phyloP scores from a whole-genome alignment of 1,140 invertebrate genomes.

The Drosophila pseudoananassae region DNA sequence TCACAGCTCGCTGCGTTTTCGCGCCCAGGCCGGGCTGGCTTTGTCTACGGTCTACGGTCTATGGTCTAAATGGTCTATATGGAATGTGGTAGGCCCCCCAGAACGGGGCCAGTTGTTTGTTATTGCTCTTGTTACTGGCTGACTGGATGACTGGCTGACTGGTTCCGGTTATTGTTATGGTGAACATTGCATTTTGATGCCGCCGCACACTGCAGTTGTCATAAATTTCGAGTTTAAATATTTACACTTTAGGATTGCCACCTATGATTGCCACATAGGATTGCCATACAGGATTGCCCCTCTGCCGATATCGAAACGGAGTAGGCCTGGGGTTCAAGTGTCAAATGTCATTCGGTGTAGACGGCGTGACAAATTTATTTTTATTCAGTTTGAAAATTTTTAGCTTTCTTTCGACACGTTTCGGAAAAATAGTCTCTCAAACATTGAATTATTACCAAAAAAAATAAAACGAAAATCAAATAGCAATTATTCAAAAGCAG shows the following conservation, averaged over 20 bases:
- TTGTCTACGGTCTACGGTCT: not conserved
- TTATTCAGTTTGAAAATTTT: slow-evolving; percentile 61
- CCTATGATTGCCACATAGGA: not conserved
- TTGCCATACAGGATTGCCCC: not conserved
- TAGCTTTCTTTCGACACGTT: slow-evolving; percentile 54
- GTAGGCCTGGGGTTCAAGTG: slow-evolving; percentile 15
- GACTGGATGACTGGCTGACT: slow-evolving; percentile 19
- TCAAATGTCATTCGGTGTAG: slow-evolving; percentile 31
- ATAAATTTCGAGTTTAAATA: slow-evolving; percentile 28
- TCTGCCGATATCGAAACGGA: not conserved
- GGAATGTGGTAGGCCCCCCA: not conserved
- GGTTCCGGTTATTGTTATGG: slow-evolving; percentile 29
- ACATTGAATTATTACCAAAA: slow-evolving; percentile 5
- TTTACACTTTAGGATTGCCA: slow-evolving; percentile 13
- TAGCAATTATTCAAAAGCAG: slow-evolving; percentile 1
- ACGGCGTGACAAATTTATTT: slow-evolving; percentile 21
- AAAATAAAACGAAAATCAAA: slow-evolving; percentile 10
- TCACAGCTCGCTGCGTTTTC: slow-evolving; percentile 41
- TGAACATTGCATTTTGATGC: slow-evolving; percentile 14
- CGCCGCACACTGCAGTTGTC: slow-evolving; percentile 35
- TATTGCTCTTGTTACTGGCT: slow-evolving; percentile 23
- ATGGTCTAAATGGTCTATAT: too few relatives aligned
- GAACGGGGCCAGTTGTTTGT: not conserved
- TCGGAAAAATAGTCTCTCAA: slow-evolving; percentile 41
- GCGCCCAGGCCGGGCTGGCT: slow-evolving; percentile 15